Evolutionary conservation across 2,113 vertebrate genomes (phyloP).

Genomic region (Blennius ocellaris): DNA sequence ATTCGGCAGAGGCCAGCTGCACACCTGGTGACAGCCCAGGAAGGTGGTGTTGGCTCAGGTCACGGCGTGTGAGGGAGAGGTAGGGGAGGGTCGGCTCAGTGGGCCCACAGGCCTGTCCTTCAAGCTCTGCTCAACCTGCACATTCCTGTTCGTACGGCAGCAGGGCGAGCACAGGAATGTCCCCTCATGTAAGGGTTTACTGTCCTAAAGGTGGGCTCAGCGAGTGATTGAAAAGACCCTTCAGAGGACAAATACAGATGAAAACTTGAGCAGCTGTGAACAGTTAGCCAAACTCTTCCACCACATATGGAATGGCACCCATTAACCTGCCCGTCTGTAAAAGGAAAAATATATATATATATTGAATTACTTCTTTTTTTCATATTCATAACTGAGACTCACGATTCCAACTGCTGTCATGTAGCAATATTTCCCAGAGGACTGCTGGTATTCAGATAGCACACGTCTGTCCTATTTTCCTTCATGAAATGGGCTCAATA

Average conservation of each 20-base stretch:
- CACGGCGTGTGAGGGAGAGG: constrained; percentile 31
- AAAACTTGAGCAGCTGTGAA: constrained; percentile 56
- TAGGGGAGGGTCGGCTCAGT: constrained; percentile 8
- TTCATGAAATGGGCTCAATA: not conserved
- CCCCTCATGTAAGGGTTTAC: constrained; percentile 69
- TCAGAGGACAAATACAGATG: constrained; percentile 54
- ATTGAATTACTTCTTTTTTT: too few relatives aligned
- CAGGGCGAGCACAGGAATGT: constrained; percentile 70
- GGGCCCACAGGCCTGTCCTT: constrained; percentile 68
- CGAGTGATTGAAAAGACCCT: constrained; percentile 66
- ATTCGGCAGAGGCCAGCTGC: constrained; percentile 72
- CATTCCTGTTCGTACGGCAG: constrained; percentile 71
- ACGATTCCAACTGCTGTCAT: too few relatives aligned
- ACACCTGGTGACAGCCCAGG: constrained; percentile 78
- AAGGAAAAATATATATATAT: not conserved
- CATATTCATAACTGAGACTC: too few relatives aligned
- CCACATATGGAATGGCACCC: constrained; percentile 26
- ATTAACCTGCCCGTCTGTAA: constrained; percentile 33
- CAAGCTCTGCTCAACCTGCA: constrained; percentile 68
- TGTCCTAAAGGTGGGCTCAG: constrained; percentile 64
- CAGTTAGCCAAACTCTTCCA: constrained; percentile 29
- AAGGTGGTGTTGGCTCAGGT: constrained; percentile 76
- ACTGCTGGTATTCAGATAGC: not conserved
- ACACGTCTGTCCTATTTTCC: not conserved
- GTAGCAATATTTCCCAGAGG: not conserved